Conservation (phyloP, 2,797 vertebrate genomes). For the Sylvilagus floridanus region DNA sequence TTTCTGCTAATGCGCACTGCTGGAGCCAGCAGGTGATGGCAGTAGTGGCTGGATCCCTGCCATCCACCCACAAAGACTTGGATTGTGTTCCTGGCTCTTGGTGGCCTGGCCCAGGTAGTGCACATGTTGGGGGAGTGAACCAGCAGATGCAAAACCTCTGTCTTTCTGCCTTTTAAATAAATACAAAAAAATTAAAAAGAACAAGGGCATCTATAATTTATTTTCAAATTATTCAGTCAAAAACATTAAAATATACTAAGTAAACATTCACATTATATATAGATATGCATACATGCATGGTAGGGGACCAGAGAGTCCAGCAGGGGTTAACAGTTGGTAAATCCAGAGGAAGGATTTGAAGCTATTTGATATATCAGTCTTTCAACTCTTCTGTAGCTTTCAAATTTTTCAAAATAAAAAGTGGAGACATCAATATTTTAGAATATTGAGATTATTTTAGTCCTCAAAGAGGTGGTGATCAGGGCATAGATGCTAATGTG, state of each 20-base stretch:
- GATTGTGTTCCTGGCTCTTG: too few relatives aligned
- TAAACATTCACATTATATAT: too few relatives aligned
- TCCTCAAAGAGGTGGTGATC: background rate
- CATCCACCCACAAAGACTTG: too few relatives aligned
- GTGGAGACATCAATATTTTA: background rate
- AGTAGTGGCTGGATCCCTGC: too few relatives aligned
- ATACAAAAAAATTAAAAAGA: background rate
- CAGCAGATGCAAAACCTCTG: too few relatives aligned
- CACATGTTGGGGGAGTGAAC: too few relatives aligned
- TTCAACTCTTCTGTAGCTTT: background rate
- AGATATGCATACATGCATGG: background rate
- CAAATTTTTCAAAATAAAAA: conserved; percentile 20
- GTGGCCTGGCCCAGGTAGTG: too few relatives aligned
- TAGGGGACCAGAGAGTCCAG: background rate
- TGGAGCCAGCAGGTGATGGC: too few relatives aligned
- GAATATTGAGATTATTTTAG: background rate
- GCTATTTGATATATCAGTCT: background rate
- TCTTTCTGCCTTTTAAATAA: too few relatives aligned
- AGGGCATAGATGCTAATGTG: background rate
- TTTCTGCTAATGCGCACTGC: too few relatives aligned
- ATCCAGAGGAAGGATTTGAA: background rate
- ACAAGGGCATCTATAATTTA: background rate
- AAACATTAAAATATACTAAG: conserved; percentile 15
- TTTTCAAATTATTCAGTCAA: background rate
- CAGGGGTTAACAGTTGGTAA: background rate